Base-by-base conservation (phyloP, 1,140 invertebrate species). In the Dendroctonus ponderosae region DNA sequence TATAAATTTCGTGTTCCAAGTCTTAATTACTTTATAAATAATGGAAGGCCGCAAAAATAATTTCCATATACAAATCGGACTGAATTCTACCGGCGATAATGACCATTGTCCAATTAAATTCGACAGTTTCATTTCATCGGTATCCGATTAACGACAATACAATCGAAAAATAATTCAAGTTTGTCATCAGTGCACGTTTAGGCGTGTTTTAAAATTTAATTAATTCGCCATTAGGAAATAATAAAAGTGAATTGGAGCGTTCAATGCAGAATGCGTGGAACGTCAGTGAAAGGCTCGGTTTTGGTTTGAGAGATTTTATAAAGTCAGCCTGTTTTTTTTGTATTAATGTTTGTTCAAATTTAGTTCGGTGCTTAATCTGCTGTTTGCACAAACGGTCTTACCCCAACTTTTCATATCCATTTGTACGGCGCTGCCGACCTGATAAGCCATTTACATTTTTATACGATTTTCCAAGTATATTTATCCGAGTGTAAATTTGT, bases 121-220 rank as follows among this genome's bases (percentile, higher is more conserved):
- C 39, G 57, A 50, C 69, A 52, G 57, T 70, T 68, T 70, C 69
- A 71, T 71, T 71, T 60, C 58, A 57, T 69, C 60, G 43, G 58
- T 67, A 71, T 69, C 57, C 57, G 61, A 51, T 61, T 61, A 71
- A 60, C 67, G 38, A 41, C 59, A 57, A 58, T 69, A 63, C 67
- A 61, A 62, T 67, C 65, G 68, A 72, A 72, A 72, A 72, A 72
- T 72, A 68, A 72, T 72, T 72, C 65, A 68, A 70, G 67, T 67
- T 68, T 46, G 68, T 70, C 68, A 67, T 50, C 61, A 39, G 14
- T 26, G 26, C 26, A 26, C 26, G 26, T 26, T 26, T 26, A 26
- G 41, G 58, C 7, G 15, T 26, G 15, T 41, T 5, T 42, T 68
- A 56, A 60, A 66, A 66, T 69, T 54, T 62, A 69, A 68, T 69